A percentile compares a stretch with the other conserved stretches of the same genome.
These are phyloP conservation scores for Phalacrocorax aristotelis DNA, from an alignment of 2,113 vertebrate species.

Conservation along the genomic window DNA sequence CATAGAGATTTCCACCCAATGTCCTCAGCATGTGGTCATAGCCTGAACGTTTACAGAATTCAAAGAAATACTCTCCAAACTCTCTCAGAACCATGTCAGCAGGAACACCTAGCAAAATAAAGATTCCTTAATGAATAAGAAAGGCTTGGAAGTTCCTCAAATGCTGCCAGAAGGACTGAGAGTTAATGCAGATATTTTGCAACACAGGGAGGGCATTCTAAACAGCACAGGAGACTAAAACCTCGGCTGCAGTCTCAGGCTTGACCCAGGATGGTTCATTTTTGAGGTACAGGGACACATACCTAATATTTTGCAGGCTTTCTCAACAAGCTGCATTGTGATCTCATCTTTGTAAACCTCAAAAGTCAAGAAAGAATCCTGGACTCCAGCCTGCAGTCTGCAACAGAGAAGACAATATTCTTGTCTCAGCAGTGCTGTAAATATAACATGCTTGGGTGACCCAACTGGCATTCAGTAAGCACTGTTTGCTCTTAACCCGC, in stretches of 20 bases:
- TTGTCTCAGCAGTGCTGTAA: not conserved
- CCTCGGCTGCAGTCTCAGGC: not conserved
- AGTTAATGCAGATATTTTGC: not conserved
- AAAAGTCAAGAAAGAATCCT: conserved; percentile 79
- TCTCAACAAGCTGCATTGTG: conserved; percentile 74
- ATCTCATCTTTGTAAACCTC: conserved; percentile 80
- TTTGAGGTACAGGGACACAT: not conserved
- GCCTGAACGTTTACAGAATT: conserved; percentile 82
- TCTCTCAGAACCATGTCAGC: conserved; percentile 75
- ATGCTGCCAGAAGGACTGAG: not conserved
- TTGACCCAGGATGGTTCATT: not conserved
- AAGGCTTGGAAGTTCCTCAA: not conserved
- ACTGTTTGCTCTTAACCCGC: not conserved
- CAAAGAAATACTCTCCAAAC: conserved; percentile 84
- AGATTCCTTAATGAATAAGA: not conserved
- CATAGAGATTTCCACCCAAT: conserved; percentile 79
- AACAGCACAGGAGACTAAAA: not conserved
- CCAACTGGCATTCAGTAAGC: not conserved
- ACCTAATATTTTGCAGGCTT: conserved; percentile 79
- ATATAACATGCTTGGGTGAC: not conserved
- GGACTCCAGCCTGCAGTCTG: conserved; percentile 71
- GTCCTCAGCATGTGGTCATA: conserved; percentile 84
- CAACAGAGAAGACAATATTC: not conserved
- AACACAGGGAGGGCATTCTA: not conserved
- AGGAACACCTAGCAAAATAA: conserved; percentile 70